Conservation (phyloP, 2,888 invertebrate genomes). For the Lordiphosa andalusiaca region DNA sequence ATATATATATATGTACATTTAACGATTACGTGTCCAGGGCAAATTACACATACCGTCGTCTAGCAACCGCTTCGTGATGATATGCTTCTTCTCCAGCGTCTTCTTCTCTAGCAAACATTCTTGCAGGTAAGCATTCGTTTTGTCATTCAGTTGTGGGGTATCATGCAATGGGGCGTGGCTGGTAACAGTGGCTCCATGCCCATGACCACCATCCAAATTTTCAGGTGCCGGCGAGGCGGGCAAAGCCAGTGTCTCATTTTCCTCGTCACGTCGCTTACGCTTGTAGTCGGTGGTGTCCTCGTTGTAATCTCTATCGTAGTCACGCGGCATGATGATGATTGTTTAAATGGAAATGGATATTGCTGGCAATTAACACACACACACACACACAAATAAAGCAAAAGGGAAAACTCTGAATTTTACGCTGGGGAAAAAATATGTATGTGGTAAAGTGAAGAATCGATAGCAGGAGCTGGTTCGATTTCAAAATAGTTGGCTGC, state of each 20-base stretch:
- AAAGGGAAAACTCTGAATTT: conserved; percentile 6
- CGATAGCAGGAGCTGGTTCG: neutral
- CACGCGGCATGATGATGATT: conserved; percentile 76
- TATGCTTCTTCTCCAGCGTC: conserved; percentile 85
- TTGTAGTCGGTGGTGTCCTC: conserved; percentile 78
- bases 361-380: neutral
- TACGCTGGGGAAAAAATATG: no score
- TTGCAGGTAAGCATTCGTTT: conserved; percentile 88
- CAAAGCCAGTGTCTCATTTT: conserved; percentile 47
- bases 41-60: conserved; percentile 83
- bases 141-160: conserved; percentile 83
- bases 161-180: conserved; percentile 70
- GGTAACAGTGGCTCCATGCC: conserved; percentile 25
- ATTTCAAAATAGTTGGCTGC: no score
- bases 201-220: conserved; percentile 56
- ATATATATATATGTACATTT: conserved; percentile 1
- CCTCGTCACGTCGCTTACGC: conserved; percentile 77
- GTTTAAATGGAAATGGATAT: conserved; percentile 1
- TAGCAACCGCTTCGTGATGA: conserved; percentile 85
- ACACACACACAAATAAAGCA: neutral
- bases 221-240: conserved; percentile 46
- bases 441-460: neutral
- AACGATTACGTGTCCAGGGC: conserved; percentile 2
- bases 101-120: conserved; percentile 87
- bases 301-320: conserved; percentile 78